phyloP scores from a whole-genome alignment of 2,888 invertebrate genomes.

The Cheilosia vernalis region DNA sequence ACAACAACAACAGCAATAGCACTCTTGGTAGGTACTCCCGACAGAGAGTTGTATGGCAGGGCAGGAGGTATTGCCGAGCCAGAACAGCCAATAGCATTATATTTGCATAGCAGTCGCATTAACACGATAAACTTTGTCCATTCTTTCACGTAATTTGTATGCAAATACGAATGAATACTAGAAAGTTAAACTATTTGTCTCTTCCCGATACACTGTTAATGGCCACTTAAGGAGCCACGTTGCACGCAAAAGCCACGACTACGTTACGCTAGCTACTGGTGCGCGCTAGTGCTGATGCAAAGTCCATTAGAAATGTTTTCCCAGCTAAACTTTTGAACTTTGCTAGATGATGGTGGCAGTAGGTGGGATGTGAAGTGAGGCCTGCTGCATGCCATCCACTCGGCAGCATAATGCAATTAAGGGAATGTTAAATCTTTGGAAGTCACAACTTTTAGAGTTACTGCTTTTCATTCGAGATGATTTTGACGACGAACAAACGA shows the following conservation, averaged over 20 bases:
- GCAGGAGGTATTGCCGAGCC: not conserved
- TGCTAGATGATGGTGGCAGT: conserved; percentile 23
- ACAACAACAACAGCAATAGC: conserved; percentile 60
- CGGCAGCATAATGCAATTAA: conserved; percentile 35
- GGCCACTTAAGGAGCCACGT: conserved; percentile 74
- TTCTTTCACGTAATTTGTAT: conserved; percentile 75
- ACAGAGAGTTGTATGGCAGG: conserved; percentile 10
- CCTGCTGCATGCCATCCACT: conserved; percentile 20
- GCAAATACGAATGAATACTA: conserved; percentile 74
- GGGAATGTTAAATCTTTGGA: conserved; percentile 18
- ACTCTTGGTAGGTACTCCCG: conserved; percentile 18
- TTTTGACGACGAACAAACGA: not conserved
- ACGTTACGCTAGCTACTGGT: conserved; percentile 22
- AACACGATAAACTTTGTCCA: conserved; percentile 75
- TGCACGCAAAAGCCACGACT: conserved; percentile 72
- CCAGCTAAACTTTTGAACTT: conserved; percentile 68
- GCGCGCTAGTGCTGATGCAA: conserved; percentile 34
- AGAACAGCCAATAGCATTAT: conserved; percentile 55
- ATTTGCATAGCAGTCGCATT: conserved; percentile 74
- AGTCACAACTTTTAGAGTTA: conserved; percentile 5
- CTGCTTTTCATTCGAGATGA: not conserved
- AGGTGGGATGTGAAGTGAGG: conserved; percentile 5
- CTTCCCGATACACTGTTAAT: conserved; percentile 75
- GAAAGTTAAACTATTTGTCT: conserved; percentile 75
- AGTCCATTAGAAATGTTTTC: conserved; percentile 74